phyloP scores from a whole-genome alignment of 2,797 vertebrate species.

The Crenuchus spilurus region DNA sequence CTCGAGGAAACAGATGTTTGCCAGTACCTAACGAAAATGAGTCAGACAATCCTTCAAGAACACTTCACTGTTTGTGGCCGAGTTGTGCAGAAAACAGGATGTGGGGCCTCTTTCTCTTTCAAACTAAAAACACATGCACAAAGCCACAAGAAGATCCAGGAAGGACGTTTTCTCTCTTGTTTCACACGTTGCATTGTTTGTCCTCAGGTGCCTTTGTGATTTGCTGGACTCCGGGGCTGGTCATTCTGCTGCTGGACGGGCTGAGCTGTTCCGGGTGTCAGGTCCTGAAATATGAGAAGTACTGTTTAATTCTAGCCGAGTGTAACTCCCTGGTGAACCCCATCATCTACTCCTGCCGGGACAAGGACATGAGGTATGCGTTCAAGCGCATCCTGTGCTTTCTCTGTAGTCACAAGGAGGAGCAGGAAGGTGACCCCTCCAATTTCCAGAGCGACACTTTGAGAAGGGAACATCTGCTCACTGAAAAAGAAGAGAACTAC shows the following conservation, averaged over 20 bases:
- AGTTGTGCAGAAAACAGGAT: slow-evolving; percentile 29
- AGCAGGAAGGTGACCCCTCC: slow-evolving; percentile 46
- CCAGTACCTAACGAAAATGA: slow-evolving; percentile 22
- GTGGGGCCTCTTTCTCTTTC: slow-evolving; percentile 17
- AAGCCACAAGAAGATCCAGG: background rate
- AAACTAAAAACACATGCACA: background rate
- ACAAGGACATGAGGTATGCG: slow-evolving; percentile 87
- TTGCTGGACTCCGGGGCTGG: slow-evolving; percentile 92
- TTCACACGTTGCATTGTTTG: background rate
- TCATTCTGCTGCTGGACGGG: slow-evolving; percentile 88
- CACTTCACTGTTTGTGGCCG: background rate
- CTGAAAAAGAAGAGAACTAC: slow-evolving; percentile 14
- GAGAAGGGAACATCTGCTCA: slow-evolving; percentile 68
- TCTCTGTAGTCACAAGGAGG: slow-evolving; percentile 58
- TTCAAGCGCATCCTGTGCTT: slow-evolving; percentile 87
- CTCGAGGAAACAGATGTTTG: slow-evolving; percentile 34
- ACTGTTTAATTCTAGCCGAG: slow-evolving; percentile 88
- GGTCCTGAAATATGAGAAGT: slow-evolving; percentile 86
- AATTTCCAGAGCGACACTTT: slow-evolving; percentile 52
- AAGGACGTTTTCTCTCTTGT: background rate
- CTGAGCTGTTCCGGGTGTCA: slow-evolving; percentile 78
- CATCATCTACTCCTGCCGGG: slow-evolving; percentile 87
- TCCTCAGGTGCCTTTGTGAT: slow-evolving; percentile 89
- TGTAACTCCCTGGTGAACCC: slow-evolving; percentile 92
- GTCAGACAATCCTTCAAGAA: background rate